Evolutionary conservation across 2,113 vertebrate species (phyloP), one percentile per base, ranked within the genome.

Genomic region (Amazona vittata): DNA sequence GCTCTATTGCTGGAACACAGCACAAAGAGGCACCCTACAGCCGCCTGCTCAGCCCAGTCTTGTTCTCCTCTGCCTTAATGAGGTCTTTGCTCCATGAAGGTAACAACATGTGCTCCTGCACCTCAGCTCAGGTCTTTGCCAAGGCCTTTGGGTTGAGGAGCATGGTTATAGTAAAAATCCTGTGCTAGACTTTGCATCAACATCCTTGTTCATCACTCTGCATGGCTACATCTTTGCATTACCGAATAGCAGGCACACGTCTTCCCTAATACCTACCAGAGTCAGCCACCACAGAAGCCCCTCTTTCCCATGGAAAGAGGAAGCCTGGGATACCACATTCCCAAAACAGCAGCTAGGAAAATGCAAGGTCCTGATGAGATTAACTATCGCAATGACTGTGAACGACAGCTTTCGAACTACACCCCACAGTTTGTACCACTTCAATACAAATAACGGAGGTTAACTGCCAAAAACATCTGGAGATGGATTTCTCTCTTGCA

Each of bases 131-230:
- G 18, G 22, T 37, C 55, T 29, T 39, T 52, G 55, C 39, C 68
- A 65, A n/a, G 7, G 26, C n/a, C 86, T 29, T 41, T 19, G 67
- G 29, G 31, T 49, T 80, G 50, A 10, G 21, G 21, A 68, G 41
- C 15, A 24, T 0, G 0, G 17, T 0, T 68, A 19, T 5, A 55
- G 53, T 13, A 25, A 44, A 60, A 89, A 50, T 0, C 4, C 60
- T 15, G 19, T 18, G 31, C 49, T 33, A 92, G 49, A 39, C 28
- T 69, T 83, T n/a, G 60, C 14, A 10, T 75, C 44, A 16, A 24
- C 53, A 16, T 29, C 49, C 50, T 82, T 31, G 11, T 55, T 67
- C 64, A 44, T 73, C 33, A 5, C 52, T 37, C 26, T 3, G 5
- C 7, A 2, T 1, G 4, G 77, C 37, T 81, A 21, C 1, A 2